Percentiles rank a stretch among this genome's conserved stretches.
These are phyloP conservation scores for Anableps anableps DNA, from an alignment of 2,797 vertebrate genomes.

Conservation along the genomic window DNA sequence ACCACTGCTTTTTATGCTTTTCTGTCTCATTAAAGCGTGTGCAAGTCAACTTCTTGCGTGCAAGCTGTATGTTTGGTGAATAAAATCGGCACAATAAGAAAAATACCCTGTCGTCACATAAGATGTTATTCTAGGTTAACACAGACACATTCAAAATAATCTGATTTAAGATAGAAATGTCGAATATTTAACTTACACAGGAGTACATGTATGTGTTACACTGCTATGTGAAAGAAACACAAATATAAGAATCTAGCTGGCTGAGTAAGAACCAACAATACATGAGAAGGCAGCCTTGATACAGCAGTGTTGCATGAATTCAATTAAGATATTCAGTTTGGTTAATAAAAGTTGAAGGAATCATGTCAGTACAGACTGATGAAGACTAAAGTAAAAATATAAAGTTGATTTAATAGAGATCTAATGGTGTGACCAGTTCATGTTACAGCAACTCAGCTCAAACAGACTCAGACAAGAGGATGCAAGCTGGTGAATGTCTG, in stretches of 20 bases:
- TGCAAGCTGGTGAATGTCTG: neutral
- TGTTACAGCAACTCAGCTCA: neutral
- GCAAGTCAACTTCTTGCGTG: constrained; percentile 21
- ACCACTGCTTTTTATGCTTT: constrained; percentile 10
- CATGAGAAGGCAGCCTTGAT: constrained; percentile 9
- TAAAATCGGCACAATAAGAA: constrained; percentile 46
- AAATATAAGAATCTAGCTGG: constrained; percentile 56
- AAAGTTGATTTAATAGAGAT: constrained; percentile 58
- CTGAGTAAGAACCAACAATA: constrained; percentile 26
- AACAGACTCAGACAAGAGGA: constrained; percentile 12
- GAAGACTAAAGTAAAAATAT: constrained; percentile 71
- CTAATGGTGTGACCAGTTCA: constrained; percentile 66
- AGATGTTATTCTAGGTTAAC: constrained; percentile 28
- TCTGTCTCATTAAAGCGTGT: constrained; percentile 3
- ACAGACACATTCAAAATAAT: constrained; percentile 9
- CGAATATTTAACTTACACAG: constrained; percentile 62
- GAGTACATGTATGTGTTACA: constrained; percentile 60
- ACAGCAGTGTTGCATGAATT: constrained; percentile 30
- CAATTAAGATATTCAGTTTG: constrained; percentile 11
- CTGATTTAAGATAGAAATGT: constrained; percentile 14
- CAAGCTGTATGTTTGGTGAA: constrained; percentile 14
- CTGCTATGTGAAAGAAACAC: constrained; percentile 35
- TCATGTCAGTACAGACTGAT: constrained; percentile 72
- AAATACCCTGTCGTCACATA: constrained; percentile 54
- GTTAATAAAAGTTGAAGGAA: constrained; percentile 39